Evolutionary conservation across 2,888 invertebrate species (phyloP), one percentile per base, ranked within the genome.

Genomic region (Leptodirus hochenwartii): DNA sequence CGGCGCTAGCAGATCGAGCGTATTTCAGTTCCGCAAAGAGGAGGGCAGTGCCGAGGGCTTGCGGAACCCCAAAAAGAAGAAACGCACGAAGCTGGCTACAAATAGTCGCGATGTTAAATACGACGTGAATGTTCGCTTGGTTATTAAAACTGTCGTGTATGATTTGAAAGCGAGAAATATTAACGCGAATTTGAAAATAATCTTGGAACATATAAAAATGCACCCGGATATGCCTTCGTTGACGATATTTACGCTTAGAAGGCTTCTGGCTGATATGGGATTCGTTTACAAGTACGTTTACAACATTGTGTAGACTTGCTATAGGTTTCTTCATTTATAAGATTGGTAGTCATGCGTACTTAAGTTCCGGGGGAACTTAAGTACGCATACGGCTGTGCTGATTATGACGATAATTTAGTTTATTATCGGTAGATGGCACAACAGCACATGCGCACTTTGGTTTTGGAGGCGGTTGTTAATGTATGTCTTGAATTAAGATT

Each of bases 61-160:
- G 35, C 50, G 45, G 37, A 49, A 50, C 39, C 54, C 55, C n/a
- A 50, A 49, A 4, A 53, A 51, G 36, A 53, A 47, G 9, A 55
- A 54, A 40, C 39, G 55, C n/a, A 50, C 49, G 38, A 50, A 50
- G 29, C 46, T 53, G 25, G 54, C 53, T 32, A 53, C 50, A 27
- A 55, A 55, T 32, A 55, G 53, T 33, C 42, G 55, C 30, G 50
- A 51, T 37, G 47, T 53, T 17, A 55, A 55, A 40, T 55, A 55
- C 37, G 51, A 53, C 35, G 41, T 43, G 20, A 43, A 38, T 25
- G 50, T 53, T 4, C 43, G 54, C n/a, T 46, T 52, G 33, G 40
- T 43, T 4, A 54, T 55, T 31, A 44, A 47, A 31, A 45, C 44
- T 31, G 48, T 53, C 17, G 49, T 55, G 34, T 51, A 53, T 27